Conservation (phyloP, 2,797 vertebrate species). For the Leucoraja ocellata region DNA sequence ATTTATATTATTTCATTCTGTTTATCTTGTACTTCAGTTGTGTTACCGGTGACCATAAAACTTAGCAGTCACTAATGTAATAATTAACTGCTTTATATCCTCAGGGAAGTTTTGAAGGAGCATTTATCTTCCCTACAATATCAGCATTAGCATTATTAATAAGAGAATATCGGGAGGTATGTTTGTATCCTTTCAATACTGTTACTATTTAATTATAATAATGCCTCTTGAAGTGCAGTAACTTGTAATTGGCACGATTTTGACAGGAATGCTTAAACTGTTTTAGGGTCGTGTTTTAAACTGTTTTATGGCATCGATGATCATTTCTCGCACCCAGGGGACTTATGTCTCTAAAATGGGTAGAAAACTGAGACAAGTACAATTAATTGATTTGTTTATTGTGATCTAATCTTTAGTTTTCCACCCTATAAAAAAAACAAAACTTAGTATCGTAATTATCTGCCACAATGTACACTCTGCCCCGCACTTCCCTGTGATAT, state of each 20-base stretch:
- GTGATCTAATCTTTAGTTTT: background rate
- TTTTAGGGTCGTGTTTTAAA: background rate
- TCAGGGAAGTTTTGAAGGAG: conserved; percentile 23
- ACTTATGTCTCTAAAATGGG: background rate
- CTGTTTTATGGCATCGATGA: background rate
- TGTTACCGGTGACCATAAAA: background rate
- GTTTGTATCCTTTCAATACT: background rate
- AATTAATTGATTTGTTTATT: background rate
- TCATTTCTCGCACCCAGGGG: background rate
- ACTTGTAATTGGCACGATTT: background rate
- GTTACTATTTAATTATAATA: background rate
- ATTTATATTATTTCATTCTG: background rate
- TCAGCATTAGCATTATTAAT: conserved; percentile 23
- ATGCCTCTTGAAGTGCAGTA: background rate
- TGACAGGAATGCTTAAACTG: background rate
- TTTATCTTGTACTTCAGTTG: background rate
- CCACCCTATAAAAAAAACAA: background rate
- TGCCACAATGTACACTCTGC: too few relatives aligned
- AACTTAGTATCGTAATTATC: background rate
- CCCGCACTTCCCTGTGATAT: background rate
- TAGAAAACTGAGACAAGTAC: background rate
- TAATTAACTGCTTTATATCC: background rate
- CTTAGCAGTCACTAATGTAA: background rate
- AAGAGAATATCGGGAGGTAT: background rate
- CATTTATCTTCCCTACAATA: conserved; percentile 21